Conservation (phyloP, 2,888 invertebrate species). For the Andrena fulva region DNA sequence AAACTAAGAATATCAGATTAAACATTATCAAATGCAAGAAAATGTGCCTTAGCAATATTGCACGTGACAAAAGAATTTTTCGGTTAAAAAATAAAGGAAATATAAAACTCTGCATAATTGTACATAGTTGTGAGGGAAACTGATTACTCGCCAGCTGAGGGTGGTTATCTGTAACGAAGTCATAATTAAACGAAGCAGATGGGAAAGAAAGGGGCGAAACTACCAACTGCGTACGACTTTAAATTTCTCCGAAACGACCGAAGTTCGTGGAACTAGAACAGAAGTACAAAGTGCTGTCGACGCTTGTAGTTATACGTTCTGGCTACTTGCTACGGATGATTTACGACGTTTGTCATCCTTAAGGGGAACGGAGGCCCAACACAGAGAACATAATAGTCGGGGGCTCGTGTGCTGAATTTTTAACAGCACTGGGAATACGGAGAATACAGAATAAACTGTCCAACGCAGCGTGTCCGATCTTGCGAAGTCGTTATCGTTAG, state of each 20-base stretch:
- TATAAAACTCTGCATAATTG: not conserved
- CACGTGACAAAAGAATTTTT: no score
- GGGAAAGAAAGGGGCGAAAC: not conserved
- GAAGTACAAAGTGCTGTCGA: slow-evolving; percentile 1
- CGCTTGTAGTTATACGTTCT: not conserved
- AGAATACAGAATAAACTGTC: slow-evolving; percentile 6
- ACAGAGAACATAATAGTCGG: not conserved
- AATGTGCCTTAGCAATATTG: not conserved
- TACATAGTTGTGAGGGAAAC: not conserved
- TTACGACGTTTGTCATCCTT: slow-evolving; percentile 5
- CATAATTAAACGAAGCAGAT: slow-evolving; percentile 2
- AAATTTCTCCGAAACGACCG: slow-evolving; percentile 2
- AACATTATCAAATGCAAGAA: not conserved
- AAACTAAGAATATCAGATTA: not conserved
- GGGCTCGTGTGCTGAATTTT: slow-evolving; percentile 10
- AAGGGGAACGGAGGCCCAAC: not conserved
- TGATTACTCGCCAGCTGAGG: not conserved
- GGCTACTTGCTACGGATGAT: slow-evolving; percentile 8
- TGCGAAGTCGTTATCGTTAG: not conserved
- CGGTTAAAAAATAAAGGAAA: not conserved
- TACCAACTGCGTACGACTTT: not conserved
- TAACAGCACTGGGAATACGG: not conserved
- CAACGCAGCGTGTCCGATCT: not conserved
- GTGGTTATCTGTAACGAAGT: not conserved
- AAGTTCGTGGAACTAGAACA: slow-evolving; percentile 2